A percentile compares a stretch with the other conserved stretches of the same genome.
Evolutionary conservation across 2,888 invertebrate species (phyloP).

Genomic region (Drosophila anomalata): DNA sequence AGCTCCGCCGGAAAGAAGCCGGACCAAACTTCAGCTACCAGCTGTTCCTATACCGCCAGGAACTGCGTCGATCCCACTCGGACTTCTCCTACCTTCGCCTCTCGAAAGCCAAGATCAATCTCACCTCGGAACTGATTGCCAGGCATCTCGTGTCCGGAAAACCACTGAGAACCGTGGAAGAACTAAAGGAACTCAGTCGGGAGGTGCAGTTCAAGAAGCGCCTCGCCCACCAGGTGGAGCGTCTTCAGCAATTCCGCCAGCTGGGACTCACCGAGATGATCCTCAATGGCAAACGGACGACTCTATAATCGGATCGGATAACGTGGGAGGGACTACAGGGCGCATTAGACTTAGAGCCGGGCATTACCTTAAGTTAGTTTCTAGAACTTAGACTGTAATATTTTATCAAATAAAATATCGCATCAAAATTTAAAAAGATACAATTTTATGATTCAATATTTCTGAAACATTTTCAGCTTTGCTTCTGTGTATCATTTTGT

Average conservation of each 20-base stretch:
- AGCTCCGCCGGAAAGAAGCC: slow-evolving; percentile 5
- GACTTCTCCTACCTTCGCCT: slow-evolving; percentile 64
- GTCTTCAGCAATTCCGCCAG: slow-evolving; percentile 60
- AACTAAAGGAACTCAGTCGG: slow-evolving; percentile 66
- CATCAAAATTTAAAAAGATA: slow-evolving; percentile 7
- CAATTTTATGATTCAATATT: background rate
- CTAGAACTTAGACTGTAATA: slow-evolving; percentile 54
- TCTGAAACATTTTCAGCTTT: slow-evolving; percentile 38
- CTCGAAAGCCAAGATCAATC: slow-evolving; percentile 62
- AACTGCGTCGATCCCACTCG: slow-evolving; percentile 52
- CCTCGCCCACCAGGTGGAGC: slow-evolving; percentile 62
- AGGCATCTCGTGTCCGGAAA: slow-evolving; percentile 52
- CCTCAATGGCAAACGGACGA: slow-evolving; percentile 59
- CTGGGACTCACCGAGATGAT: slow-evolving; percentile 62
- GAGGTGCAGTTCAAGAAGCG: slow-evolving; percentile 73
- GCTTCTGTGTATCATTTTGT: slow-evolving; percentile 32
- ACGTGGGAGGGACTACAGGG: background rate
- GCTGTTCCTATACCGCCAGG: slow-evolving; percentile 68
- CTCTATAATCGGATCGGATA: slow-evolving; percentile 29
- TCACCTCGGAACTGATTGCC: slow-evolving; percentile 66
- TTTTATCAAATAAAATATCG: slow-evolving; percentile 71
- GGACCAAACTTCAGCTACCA: slow-evolving; percentile 48
- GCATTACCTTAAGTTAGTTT: slow-evolving; percentile 44
- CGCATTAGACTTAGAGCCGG: slow-evolving; percentile 11
- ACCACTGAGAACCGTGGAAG: slow-evolving; percentile 53